Evolutionary conservation across 2,797 vertebrate genomes (phyloP).

Genomic region (Falco cherrug): DNA sequence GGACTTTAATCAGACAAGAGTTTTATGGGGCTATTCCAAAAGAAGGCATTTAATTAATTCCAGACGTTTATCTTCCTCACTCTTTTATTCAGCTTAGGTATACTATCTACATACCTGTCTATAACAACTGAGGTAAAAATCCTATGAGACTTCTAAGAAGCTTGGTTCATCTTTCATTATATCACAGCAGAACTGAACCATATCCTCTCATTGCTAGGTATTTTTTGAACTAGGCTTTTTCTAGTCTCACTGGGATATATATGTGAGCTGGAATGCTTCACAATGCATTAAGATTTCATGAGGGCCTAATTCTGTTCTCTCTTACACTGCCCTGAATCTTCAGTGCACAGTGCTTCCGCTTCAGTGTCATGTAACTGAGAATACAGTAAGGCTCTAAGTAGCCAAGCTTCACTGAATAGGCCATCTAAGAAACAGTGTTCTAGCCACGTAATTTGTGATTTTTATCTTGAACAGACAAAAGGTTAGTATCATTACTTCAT

Average conservation of each 20-base stretch:
- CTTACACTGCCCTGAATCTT: slow-evolving; percentile 4
- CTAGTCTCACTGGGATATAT: slow-evolving; percentile 31
- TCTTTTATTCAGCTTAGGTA: slow-evolving; percentile 21
- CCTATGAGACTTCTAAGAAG: slow-evolving; percentile 31
- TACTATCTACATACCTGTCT: slow-evolving; percentile 27
- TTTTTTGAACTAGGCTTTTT: slow-evolving; percentile 57
- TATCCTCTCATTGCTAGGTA: slow-evolving; percentile 14
- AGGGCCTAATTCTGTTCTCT: slow-evolving; percentile 53
- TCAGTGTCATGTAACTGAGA: background rate
- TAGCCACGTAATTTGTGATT: slow-evolving; percentile 6
- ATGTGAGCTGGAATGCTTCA: slow-evolving; percentile 50
- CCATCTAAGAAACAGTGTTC: background rate
- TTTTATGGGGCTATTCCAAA: background rate
- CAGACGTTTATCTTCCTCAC: background rate
- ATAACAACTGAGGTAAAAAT: slow-evolving; percentile 35
- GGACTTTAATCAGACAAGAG: background rate
- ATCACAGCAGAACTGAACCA: slow-evolving; percentile 59
- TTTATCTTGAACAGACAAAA: slow-evolving; percentile 46
- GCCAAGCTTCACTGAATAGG: background rate
- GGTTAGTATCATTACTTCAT: slow-evolving; percentile 42
- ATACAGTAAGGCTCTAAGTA: background rate
- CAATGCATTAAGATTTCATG: slow-evolving; percentile 55
- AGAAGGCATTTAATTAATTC: background rate
- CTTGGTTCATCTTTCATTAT: slow-evolving; percentile 57
- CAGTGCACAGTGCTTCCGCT: background rate